These are phyloP conservation scores for Mus caroli DNA, from an alignment of 2,797 vertebrate species.

Conservation along the genomic window DNA sequence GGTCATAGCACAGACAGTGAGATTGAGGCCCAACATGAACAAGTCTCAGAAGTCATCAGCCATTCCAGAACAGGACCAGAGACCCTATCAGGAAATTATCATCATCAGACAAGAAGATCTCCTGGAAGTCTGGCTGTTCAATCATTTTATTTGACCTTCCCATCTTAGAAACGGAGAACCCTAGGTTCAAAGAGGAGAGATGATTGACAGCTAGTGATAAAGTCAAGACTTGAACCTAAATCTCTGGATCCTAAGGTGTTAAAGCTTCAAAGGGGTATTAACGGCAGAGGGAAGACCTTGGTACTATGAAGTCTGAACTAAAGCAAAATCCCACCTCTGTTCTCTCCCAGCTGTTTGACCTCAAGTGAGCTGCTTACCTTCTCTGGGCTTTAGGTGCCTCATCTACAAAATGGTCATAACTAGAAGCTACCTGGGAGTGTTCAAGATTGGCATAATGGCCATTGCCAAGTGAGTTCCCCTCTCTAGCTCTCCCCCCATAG, in stretches of 20 bases:
- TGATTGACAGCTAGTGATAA: background rate
- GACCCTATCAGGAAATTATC: background rate
- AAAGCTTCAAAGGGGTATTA: background rate
- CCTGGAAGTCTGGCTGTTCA: background rate
- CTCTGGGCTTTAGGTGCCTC: background rate
- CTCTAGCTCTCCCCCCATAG: background rate
- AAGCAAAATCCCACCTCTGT: background rate
- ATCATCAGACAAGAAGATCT: background rate
- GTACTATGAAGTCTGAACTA: background rate
- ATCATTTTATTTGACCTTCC: background rate
- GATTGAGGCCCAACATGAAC: background rate
- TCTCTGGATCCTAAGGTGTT: background rate
- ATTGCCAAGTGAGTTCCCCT: background rate
- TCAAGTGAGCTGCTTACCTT: background rate
- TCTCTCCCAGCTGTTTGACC: background rate
- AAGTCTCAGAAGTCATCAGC: background rate
- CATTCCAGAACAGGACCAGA: background rate
- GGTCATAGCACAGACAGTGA: background rate
- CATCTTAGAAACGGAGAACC: background rate
- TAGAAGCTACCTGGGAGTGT: background rate
- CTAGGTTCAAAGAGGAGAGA: background rate
- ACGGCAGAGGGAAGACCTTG: background rate
- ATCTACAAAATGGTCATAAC: conserved; percentile 5
- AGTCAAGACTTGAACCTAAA: background rate
- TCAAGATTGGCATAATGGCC: background rate